Evolutionary conservation across 2,113 vertebrate genomes (phyloP).

Genomic region (Myxocyprinus asiaticus): DNA sequence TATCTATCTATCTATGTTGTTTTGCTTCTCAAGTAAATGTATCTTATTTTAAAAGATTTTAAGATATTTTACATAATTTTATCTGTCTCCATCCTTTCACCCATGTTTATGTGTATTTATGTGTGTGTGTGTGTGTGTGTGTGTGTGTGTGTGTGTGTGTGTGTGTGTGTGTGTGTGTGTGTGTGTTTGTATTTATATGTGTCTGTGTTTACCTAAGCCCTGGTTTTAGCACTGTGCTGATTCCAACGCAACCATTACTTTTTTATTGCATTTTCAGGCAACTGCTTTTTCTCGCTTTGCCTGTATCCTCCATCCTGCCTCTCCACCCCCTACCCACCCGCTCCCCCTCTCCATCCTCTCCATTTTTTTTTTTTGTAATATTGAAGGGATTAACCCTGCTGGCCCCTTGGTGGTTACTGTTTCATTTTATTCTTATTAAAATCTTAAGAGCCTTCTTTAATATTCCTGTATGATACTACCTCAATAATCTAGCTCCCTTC

Average conservation of each 20-base stretch:
- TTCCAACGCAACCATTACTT: conserved; percentile 52
- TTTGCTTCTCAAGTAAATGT: no score
- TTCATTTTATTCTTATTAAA: conserved; percentile 99
- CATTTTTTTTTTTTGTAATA: conserved; percentile 91
- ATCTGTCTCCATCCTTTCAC: no score
- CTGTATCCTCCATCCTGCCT: conserved; percentile 57
- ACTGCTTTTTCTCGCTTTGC: conserved; percentile 44
- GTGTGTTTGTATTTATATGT: background rate
- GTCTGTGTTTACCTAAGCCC: conserved; percentile 29
- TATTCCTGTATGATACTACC: conserved; percentile 92
- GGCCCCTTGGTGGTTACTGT: conserved; percentile 91
- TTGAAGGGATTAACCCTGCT: conserved; percentile 96
- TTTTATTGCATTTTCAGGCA: conserved; percentile 59
- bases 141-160: conserved; percentile 14
- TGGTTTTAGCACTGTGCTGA: conserved; percentile 50
- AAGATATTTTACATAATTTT: no score
- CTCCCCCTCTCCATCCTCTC: conserved; percentile 31
- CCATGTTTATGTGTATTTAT: background rate
- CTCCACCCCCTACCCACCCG: conserved; percentile 59
- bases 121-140: conserved; percentile 31
- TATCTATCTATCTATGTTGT: background rate
- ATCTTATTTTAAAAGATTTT: no score
- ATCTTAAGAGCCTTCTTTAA: conserved; percentile 85
- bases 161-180: conserved; percentile 22
- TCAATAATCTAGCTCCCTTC: conserved; percentile 83